These are phyloP conservation scores for Ladona fulva DNA, from an alignment of 1,140 invertebrate genomes.

Conservation along the genomic window DNA sequence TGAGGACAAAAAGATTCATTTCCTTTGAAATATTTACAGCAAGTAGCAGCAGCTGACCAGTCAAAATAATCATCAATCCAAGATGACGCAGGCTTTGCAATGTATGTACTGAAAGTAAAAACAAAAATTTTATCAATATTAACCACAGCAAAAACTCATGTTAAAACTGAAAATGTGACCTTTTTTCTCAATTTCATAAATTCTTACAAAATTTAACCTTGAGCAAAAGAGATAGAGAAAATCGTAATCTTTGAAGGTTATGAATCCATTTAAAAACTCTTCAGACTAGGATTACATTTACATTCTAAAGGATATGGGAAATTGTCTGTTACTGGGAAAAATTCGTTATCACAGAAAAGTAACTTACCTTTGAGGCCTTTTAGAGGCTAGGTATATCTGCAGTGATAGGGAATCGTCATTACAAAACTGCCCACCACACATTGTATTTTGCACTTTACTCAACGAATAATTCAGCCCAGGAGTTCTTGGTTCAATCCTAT, in stretches of 20 bases:
- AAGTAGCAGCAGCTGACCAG: slow-evolving; percentile 53
- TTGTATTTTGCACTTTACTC: slow-evolving; percentile 62
- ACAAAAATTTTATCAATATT: slow-evolving; percentile 1
- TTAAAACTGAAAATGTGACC: too few species aligned
- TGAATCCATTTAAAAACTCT: too few species aligned
- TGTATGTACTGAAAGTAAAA: slow-evolving; percentile 54
- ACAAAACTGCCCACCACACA: slow-evolving; percentile 76
- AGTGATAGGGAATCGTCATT: slow-evolving; percentile 69
- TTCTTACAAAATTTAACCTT: too few species aligned
- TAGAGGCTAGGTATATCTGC: slow-evolving; percentile 73
- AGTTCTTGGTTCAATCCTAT: slow-evolving; percentile 12
- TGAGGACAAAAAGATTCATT: slow-evolving; percentile 63
- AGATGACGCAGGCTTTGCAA: slow-evolving; percentile 79
- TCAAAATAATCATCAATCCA: slow-evolving; percentile 97
- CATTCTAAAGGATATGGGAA: neutral
- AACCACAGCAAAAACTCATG: too few species aligned
- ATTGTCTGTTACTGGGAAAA: neutral
- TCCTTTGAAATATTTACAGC: slow-evolving; percentile 45
- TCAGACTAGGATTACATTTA: too few species aligned
- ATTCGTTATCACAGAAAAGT: too few species aligned
- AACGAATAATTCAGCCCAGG: slow-evolving; percentile 66
- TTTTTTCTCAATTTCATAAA: too few species aligned
- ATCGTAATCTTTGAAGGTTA: too few species aligned
- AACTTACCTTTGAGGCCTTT: slow-evolving; percentile 48
- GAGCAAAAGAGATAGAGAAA: too few species aligned